phyloP scores from a whole-genome alignment of 2,888 invertebrate genomes.

The Lepetodrilus schrolli region DNA sequence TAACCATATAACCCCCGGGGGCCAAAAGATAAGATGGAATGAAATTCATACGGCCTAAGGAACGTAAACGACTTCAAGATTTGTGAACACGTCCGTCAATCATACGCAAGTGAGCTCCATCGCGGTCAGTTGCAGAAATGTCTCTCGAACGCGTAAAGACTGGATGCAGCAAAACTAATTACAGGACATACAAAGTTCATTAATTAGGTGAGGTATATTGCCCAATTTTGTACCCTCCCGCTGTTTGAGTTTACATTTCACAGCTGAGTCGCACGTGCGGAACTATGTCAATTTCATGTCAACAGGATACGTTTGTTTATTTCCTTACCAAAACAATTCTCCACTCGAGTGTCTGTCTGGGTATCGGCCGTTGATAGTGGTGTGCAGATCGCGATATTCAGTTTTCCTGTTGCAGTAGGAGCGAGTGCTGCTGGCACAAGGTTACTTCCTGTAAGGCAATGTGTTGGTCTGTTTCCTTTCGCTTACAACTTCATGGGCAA shows the following conservation, averaged over 20 bases:
- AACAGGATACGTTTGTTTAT: slow-evolving; percentile 27
- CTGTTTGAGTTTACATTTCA: slow-evolving; percentile 22
- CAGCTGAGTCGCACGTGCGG: slow-evolving; percentile 26
- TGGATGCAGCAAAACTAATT: too few relatives aligned
- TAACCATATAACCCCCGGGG: background rate
- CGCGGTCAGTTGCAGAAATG: too few relatives aligned
- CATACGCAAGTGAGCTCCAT: background rate
- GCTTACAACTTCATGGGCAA: slow-evolving; percentile 17
- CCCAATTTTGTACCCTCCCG: background rate
- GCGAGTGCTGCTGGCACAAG: background rate
- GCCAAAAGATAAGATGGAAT: background rate
- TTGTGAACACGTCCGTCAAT: background rate
- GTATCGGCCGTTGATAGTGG: slow-evolving; percentile 5
- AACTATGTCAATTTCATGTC: slow-evolving; percentile 27
- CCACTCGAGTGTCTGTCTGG: slow-evolving; percentile 20
- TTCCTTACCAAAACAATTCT: slow-evolving; percentile 26
- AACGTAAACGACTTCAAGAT: background rate
- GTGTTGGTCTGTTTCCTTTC: background rate
- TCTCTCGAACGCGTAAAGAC: too few relatives aligned
- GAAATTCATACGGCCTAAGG: background rate
- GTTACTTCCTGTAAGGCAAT: background rate
- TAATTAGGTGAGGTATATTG: background rate
- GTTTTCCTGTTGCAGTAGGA: background rate
- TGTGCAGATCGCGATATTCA: background rate
- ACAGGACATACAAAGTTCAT: too few relatives aligned